Conservation (phyloP, 2,888 invertebrate species). For the Tipula unca region DNA sequence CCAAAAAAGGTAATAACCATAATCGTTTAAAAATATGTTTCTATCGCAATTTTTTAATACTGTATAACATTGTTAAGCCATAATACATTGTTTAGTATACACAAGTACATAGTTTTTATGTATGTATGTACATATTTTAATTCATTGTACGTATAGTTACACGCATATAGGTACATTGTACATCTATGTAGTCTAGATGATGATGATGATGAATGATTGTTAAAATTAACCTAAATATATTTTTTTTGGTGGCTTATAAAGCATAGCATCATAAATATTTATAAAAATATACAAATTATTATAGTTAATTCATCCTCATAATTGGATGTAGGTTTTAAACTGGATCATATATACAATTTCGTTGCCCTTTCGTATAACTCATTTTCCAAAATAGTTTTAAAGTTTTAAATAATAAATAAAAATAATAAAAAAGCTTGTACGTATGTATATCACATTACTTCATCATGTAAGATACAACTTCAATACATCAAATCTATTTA, state of each 20-base stretch:
- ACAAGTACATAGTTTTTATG: background rate
- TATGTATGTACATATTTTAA: too few species aligned
- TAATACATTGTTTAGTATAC: background rate
- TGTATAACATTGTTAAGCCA: background rate
- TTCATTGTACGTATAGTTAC: background rate
- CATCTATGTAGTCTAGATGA: background rate
- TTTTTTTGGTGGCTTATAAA: background rate
- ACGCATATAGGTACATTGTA: background rate
- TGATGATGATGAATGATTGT: background rate
- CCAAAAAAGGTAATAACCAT: slow-evolving; percentile 8
- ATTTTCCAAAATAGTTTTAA: too few species aligned
- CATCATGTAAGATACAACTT: too few species aligned
- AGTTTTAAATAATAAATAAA: too few species aligned
- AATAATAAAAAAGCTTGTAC: too few species aligned
- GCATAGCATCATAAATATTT: background rate
- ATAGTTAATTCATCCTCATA: background rate
- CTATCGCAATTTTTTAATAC: background rate
- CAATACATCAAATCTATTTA: too few species aligned
- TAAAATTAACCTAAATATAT: background rate
- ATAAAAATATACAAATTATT: background rate
- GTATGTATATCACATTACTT: too few species aligned
- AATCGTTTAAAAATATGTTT: slow-evolving; percentile 8
- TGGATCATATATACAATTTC: too few species aligned
- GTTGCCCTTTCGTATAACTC: too few species aligned
- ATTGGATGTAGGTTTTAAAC: background rate